These are phyloP conservation scores for Poecile atricapillus DNA, from an alignment of 2,113 vertebrate species.

Conservation along the genomic window DNA sequence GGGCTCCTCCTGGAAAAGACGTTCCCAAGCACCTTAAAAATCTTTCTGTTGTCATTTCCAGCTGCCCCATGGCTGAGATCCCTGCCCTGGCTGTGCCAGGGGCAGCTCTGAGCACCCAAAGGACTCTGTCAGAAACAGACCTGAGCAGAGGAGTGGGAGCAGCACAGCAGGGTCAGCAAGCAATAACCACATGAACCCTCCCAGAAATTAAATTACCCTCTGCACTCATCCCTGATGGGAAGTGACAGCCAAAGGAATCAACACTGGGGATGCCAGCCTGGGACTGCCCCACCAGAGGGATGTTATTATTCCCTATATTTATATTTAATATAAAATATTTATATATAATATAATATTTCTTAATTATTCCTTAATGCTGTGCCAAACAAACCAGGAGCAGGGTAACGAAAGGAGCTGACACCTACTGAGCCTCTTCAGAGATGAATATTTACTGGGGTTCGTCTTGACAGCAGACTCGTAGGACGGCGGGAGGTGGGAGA, in stretches of 20 bases:
- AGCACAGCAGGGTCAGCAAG: neutral
- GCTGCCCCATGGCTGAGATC: neutral
- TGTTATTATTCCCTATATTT: too few relatives aligned
- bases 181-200: neutral
- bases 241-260: neutral
- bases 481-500: conserved; percentile 95
- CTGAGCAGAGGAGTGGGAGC: accelerated
- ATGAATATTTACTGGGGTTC: conserved; percentile 94
- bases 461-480: conserved; percentile 95
- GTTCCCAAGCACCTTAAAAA: neutral
- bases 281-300: neutral
- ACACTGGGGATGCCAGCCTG: neutral
- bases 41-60: neutral
- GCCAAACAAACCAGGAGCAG: neutral
- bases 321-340: too few relatives aligned
- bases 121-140: neutral
- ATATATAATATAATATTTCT: too few relatives aligned
- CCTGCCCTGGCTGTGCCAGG: neutral
- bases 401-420: conserved; percentile 57
- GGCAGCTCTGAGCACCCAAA: neutral
- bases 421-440: conserved; percentile 98
- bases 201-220: neutral
- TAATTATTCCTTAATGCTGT: too few relatives aligned
- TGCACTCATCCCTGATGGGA: neutral
- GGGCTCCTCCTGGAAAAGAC: neutral